Base-by-base conservation (phyloP, 2,113 vertebrate species). In the Danionella cerebrum region DNA sequence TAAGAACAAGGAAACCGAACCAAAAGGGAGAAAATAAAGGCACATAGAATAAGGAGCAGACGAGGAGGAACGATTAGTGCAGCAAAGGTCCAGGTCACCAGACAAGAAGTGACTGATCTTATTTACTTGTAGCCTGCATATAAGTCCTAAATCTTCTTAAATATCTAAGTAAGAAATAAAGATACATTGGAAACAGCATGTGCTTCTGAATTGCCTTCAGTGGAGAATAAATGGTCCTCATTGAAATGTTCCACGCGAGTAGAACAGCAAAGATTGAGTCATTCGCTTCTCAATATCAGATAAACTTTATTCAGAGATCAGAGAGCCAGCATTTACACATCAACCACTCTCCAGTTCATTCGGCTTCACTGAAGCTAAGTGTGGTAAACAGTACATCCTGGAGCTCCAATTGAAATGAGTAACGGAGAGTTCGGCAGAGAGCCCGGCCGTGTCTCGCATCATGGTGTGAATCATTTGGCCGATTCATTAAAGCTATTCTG, bases 381-480 rank as follows among this genome's bases (percentile, higher is more conserved):
- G 44, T 36, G 44, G 60, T 64, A 64, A 48, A 48, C 5, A 64
- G 44, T 47, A 36, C 41, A 50, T 64, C 12, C 42, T 36, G 16
- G 44, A 35, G 60, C 25, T 36, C 24, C 42, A 44, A 47, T 11
- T 48, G 60, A 60, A 60, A 44, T 60, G 58, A 45, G 58, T 5
- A 16, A 45, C 58, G 12, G 33, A 14, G 25, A 60, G 45, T 33
- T 45, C 29, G 57, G 57, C 29, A 60, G 58, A 60, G 58, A 45
- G n/a, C 39, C 4, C 41, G 31, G 58, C 58, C 42, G 58, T 33
- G 39, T 45, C 11, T 60, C 25, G 0, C 19, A 25, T 44, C 25
- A 45, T 60, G 39, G 42, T 60, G 58, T 60, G 58, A 60, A 60
- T 60, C 31, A 60, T 60, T 45, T 45, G 39, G 24, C n/a, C 58